Percentiles rank a stretch among this genome's conserved stretches.
Conservation (phyloP, 2,888 invertebrate species). For the Elgonia sp. region DNA sequence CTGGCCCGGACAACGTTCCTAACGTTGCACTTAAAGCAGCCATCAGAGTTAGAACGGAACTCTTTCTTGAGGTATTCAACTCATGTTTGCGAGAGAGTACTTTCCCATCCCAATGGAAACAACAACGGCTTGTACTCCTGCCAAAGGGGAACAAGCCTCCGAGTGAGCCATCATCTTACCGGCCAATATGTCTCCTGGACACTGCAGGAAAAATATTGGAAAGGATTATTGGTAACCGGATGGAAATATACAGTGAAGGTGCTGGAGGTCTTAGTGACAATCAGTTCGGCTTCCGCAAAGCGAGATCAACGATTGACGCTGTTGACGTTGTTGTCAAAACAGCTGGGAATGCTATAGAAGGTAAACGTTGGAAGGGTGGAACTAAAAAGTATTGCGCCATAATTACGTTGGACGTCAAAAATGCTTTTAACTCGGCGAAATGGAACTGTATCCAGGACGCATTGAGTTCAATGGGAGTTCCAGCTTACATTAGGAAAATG, state of each 20-base stretch:
- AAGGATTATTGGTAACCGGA: background rate
- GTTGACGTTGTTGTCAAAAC: background rate
- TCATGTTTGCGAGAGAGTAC: background rate
- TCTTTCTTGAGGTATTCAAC: background rate
- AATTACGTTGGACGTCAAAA: slow-evolving; percentile 27
- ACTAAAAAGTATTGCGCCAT: background rate
- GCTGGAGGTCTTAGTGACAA: slow-evolving; percentile 22
- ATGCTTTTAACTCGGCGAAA: slow-evolving; percentile 29
- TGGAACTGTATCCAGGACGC: slow-evolving; percentile 18
- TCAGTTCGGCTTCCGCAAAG: slow-evolving; percentile 6
- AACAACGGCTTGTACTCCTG: background rate
- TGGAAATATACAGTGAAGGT: background rate
- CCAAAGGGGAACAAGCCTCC: background rate
- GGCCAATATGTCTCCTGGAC: background rate
- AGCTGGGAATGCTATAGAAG: background rate
- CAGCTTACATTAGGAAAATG: background rate
- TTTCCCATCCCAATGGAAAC: background rate
- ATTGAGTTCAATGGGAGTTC: background rate
- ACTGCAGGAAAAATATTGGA: slow-evolving; percentile 27
- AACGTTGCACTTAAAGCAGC: slow-evolving; percentile 44
- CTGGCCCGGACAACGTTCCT: background rate
- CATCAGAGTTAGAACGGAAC: background rate
- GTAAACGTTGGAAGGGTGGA: background rate
- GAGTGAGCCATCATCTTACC: background rate
- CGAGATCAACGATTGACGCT: slow-evolving; percentile 13